Conservation (phyloP, 2,113 vertebrate species). For the Cygnus atratus region DNA sequence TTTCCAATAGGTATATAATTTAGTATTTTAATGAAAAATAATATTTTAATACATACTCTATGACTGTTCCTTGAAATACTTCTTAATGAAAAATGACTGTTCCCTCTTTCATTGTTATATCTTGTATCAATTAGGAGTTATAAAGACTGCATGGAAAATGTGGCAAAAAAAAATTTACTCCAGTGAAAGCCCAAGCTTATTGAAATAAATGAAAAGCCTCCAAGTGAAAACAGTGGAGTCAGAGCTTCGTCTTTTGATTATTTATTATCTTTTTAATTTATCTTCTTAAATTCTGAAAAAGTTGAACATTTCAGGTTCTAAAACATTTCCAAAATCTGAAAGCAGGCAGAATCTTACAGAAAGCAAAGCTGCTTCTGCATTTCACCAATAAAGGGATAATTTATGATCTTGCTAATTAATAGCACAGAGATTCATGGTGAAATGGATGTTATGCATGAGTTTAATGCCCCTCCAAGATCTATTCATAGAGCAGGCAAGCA, state of each 20-base stretch:
- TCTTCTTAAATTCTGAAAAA: neutral
- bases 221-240: neutral
- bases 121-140: neutral
- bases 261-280: neutral
- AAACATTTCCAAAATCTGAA: neutral
- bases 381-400: neutral
- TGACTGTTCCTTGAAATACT: neutral
- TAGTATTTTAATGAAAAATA: neutral
- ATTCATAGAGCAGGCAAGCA: fast-evolving
- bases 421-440: fast-evolving
- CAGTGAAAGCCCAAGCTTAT: neutral
- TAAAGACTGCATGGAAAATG: neutral
- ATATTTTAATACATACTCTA: neutral
- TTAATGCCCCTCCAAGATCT: fast-evolving
- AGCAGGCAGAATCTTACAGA: too few relatives aligned
- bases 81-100: neutral
- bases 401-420: neutral
- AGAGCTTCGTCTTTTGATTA: neutral
- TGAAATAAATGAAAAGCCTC: neutral
- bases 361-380: neutral
- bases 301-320: neutral
- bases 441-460: fast-evolving
- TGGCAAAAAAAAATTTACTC: neutral
- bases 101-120: neutral
- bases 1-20: neutral